Conservation (phyloP, 2,797 vertebrate genomes). For the Sebastes steindachneri region DNA sequence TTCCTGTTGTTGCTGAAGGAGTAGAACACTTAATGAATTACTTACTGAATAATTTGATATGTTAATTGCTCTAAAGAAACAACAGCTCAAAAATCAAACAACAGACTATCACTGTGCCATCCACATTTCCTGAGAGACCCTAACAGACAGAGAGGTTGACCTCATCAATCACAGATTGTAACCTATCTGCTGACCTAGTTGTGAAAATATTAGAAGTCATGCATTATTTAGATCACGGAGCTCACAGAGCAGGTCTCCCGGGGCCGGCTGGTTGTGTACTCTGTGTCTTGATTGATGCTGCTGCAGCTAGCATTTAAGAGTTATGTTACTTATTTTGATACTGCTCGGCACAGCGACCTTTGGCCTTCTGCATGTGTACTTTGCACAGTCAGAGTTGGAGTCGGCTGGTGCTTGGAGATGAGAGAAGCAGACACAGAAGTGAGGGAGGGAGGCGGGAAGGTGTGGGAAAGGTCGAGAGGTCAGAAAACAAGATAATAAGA, state of each 20-base stretch:
- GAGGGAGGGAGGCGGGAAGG: background rate
- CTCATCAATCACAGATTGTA: slow-evolving; percentile 18
- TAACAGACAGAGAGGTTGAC: slow-evolving; percentile 10
- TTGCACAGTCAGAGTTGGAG: background rate
- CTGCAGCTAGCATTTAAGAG: slow-evolving; percentile 12
- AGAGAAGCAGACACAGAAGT: background rate
- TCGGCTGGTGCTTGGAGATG: background rate
- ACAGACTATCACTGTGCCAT: background rate
- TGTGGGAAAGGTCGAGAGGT: slow-evolving; percentile 13
- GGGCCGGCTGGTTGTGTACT: background rate
- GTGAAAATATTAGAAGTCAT: slow-evolving; percentile 33
- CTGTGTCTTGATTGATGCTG: slow-evolving; percentile 31
- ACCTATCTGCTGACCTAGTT: slow-evolving; percentile 20
- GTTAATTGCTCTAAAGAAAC: slow-evolving; percentile 11
- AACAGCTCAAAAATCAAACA: slow-evolving; percentile 10
- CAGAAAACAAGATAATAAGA: slow-evolving; percentile 27
- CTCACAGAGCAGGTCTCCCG: slow-evolving; percentile 15
- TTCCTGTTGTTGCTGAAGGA: background rate
- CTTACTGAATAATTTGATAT: background rate
- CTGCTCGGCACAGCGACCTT: slow-evolving; percentile 16
- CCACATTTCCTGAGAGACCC: slow-evolving; percentile 6
- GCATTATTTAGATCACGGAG: slow-evolving; percentile 38
- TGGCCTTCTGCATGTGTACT: slow-evolving; percentile 21
- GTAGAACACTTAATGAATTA: background rate
- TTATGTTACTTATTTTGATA: slow-evolving; percentile 20